Conservation (phyloP, 2,113 vertebrate species). For the Mormyrus iriodes region DNA sequence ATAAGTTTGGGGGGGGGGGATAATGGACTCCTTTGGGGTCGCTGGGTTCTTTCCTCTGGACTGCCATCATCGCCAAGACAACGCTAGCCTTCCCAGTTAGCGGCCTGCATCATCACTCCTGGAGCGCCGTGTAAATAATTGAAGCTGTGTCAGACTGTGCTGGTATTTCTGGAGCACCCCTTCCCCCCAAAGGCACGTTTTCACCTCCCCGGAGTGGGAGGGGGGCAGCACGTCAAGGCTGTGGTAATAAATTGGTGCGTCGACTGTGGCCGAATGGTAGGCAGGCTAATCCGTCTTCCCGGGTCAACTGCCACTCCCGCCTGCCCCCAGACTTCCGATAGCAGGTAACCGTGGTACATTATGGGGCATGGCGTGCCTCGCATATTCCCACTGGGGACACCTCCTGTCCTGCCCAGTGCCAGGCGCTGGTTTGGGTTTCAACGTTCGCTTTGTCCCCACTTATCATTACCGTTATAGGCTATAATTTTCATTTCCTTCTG, state of each 20-base stretch:
- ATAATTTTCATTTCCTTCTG: constrained; percentile 17
- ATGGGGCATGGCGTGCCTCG: not conserved
- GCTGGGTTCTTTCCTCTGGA: not conserved
- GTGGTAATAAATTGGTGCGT: not conserved
- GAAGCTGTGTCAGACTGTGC: constrained; percentile 1
- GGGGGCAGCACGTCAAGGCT: not conserved
- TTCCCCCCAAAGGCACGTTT: not conserved
- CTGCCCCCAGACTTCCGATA: not conserved
- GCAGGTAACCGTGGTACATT: not conserved
- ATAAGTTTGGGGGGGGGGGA: not conserved
- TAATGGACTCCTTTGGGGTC: not conserved
- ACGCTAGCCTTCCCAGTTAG: not conserved
- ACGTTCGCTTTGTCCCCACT: not conserved
- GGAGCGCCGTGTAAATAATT: not conserved
- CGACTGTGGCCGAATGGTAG: not conserved
- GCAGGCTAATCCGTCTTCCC: constrained; percentile 5
- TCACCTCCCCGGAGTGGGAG: not conserved
- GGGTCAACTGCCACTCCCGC: not conserved
- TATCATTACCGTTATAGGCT: constrained; percentile 12
- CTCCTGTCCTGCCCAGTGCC: not conserved
- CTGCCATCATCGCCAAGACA: not conserved
- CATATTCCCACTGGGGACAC: not conserved
- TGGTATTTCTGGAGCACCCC: not conserved
- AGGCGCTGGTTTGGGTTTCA: not conserved
- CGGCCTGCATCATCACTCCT: not conserved